Base-by-base conservation (phyloP, 1,140 invertebrate species). In the Sipha flava region DNA sequence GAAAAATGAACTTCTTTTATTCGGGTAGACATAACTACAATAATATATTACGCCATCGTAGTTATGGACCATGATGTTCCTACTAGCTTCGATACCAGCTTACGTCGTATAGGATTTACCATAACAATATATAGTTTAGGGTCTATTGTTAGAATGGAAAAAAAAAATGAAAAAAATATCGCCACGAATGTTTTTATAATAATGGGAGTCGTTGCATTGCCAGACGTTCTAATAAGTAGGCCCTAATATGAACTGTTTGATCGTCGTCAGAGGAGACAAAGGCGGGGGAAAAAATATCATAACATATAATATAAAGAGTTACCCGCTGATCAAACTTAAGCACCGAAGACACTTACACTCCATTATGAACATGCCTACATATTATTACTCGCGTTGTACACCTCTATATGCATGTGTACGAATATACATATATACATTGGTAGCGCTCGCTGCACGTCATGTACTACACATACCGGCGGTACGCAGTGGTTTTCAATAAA, bases 1-100 rank as follows among this genome's bases (percentile, higher is more conserved):
- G 62, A 87, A 87, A 82, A 87, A 87, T 16, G 70, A 80, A 64
- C 57, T 80, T 34, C 16, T 75, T 82, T 80, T 81, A 14, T 73
- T 75, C 10, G 80, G 72, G 23, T 80, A 37, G 34, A 40, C n/a
- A n/a, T 18, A 54, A 26, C 23, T 29, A 2, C 18, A 47, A 47
- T 26, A 0, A 29, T 66, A 64, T 64, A n/a, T 40, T 37, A 66
- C 40, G 34, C 34, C 1, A 21, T 12, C 16, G 62, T n/a, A 64
- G 34, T 40, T 18, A 62, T 62, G 0, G n/a, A 34, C 31, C 14
- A 40, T 34, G 37, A 40, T 23, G 64, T 66, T 40, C 64, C 52
- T 59, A 31, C 10, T 34, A 21, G 47, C 23, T 75, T 21, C 10
- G 18, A 3, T 14, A 54, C 47, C 37, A 14, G n/a, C n/a, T 21